Evolutionary conservation across 1,140 invertebrate genomes (phyloP).

Genomic region (Trinorchestia longiramus): DNA sequence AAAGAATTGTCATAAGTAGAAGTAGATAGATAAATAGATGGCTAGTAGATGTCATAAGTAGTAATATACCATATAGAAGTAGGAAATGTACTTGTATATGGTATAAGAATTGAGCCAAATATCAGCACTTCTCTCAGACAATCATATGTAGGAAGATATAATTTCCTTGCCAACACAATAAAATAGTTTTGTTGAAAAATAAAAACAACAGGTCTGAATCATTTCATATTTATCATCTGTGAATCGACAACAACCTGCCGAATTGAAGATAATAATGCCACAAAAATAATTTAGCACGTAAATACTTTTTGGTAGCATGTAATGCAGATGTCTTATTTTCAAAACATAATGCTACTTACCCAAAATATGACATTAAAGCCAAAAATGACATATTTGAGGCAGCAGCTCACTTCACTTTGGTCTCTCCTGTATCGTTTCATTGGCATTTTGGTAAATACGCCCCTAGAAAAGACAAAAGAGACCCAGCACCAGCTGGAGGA

Average conservation of each 20-base stretch:
- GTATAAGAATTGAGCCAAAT: too few relatives aligned
- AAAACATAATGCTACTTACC: slow-evolving; percentile 76
- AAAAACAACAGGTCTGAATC: neutral
- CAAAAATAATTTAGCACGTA: neutral
- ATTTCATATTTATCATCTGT: neutral
- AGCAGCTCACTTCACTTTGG: slow-evolving; percentile 95
- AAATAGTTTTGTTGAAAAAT: neutral
- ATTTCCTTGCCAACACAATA: neutral
- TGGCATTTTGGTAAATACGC: slow-evolving; percentile 63
- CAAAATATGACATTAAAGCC: slow-evolving; percentile 97
- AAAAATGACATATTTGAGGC: slow-evolving; percentile 96
- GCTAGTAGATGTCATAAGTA: neutral
- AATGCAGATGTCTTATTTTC: neutral
- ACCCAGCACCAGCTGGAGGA: slow-evolving; percentile 40
- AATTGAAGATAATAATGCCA: neutral
- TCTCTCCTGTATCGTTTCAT: slow-evolving; percentile 73
- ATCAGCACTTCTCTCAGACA: too few relatives aligned
- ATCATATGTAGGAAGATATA: neutral
- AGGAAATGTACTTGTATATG: too few relatives aligned
- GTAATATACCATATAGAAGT: too few relatives aligned
- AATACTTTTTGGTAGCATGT: neutral
- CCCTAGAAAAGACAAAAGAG: slow-evolving; percentile 56
- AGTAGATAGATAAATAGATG: neutral
- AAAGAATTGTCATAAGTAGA: too few relatives aligned
- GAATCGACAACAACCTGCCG: neutral